A percentile compares a stretch with the other conserved stretches of the same genome.
These are phyloP conservation scores for Rhyzopertha dominica DNA, from an alignment of 1,140 invertebrate genomes.

Conservation along the genomic window DNA sequence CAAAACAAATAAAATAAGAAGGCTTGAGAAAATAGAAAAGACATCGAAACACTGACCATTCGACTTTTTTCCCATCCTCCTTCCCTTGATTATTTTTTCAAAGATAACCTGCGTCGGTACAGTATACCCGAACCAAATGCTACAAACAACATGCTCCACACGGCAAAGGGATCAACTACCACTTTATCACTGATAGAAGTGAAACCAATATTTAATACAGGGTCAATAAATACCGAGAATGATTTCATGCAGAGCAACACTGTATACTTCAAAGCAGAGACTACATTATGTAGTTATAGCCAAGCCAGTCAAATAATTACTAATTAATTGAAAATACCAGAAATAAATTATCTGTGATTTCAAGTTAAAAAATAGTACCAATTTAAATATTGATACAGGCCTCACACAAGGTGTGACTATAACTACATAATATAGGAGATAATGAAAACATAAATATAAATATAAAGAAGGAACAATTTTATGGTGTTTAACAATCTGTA, in stretches of 20 bases:
- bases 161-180: conserved; percentile 33
- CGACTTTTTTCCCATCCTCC: conserved; percentile 40
- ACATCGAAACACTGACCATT: too few species aligned
- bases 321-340: too few species aligned
- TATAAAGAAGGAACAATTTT: too few species aligned
- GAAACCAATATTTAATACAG: neutral
- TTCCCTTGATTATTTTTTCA: conserved; percentile 36
- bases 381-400: too few species aligned
- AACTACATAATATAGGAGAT: too few species aligned
- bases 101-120: conserved; percentile 29
- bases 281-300: neutral
- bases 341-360: too few species aligned
- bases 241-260: neutral
- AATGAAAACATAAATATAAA: too few species aligned
- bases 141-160: conserved; percentile 45
- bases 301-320: too few species aligned
- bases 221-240: neutral
- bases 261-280: neutral
- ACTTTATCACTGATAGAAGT: conserved; percentile 14
- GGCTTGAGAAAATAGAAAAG: conserved; percentile 19
- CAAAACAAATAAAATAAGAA: too few species aligned
- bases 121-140: conserved; percentile 40
- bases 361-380: too few species aligned
- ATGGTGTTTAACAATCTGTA: too few species aligned
- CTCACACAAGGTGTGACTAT: too few species aligned